Evolutionary conservation across 2,113 vertebrate genomes (phyloP).

Genomic region (Sterrhoptilus dennistouni): DNA sequence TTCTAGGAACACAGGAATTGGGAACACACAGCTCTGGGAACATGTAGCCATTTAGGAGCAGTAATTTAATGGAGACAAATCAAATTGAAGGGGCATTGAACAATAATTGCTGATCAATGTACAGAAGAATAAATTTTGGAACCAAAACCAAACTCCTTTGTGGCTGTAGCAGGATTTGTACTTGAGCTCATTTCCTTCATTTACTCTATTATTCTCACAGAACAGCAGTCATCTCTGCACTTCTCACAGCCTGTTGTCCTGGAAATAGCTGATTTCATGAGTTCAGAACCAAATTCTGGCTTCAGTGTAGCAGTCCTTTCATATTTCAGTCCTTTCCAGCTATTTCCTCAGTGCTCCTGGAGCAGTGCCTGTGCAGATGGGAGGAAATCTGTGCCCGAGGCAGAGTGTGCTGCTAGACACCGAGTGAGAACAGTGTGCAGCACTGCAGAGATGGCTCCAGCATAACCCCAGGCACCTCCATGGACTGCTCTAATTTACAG

Average conservation of each 20-base stretch:
- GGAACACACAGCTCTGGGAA: neutral
- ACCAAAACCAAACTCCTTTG: neutral
- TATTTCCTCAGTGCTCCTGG: neutral
- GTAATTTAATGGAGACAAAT: neutral
- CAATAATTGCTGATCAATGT: neutral
- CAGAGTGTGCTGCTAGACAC: neutral
- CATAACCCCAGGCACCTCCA: neutral
- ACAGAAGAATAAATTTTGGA: neutral
- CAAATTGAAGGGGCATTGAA: neutral
- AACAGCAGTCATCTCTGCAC: neutral
- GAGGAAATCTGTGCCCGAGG: neutral
- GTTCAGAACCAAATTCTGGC: neutral
- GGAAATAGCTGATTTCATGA: neutral
- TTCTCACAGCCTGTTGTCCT: neutral
- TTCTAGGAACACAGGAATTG: neutral
- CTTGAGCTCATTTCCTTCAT: neutral
- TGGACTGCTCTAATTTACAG: neutral
- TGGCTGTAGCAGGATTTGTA: neutral
- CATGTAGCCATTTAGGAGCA: neutral
- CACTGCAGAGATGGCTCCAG: neutral
- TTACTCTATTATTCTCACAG: neutral
- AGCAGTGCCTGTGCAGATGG: neutral
- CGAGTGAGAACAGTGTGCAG: neutral
- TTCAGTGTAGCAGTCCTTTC: neutral
- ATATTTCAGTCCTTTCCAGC: neutral